Percentiles rank a stretch among this genome's conserved stretches.
Evolutionary conservation across 2,888 invertebrate genomes (phyloP).

Genomic region (Coelinius sp.): DNA sequence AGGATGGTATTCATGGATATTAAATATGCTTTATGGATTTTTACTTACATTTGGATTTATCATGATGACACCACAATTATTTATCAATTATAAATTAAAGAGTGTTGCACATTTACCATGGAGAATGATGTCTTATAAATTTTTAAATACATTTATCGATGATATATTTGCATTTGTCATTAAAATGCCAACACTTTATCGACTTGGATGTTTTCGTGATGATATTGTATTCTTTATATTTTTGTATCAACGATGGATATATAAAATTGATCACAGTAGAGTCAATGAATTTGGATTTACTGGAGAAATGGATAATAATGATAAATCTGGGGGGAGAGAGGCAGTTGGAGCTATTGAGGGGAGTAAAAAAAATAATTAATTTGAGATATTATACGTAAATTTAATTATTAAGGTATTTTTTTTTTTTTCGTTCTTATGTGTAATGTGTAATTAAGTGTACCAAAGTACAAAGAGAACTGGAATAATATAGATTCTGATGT

Average conservation of each 20-base stretch:
- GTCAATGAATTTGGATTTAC: constrained; percentile 99
- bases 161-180: constrained; percentile 99
- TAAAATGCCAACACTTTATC: constrained; percentile 99
- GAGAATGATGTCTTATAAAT: constrained; percentile 99
- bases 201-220: constrained; percentile 98
- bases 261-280: constrained; percentile 94
- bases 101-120: constrained; percentile 99
- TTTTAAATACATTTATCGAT: constrained; percentile 99
- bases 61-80: constrained; percentile 99
- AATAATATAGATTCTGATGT: neutral
- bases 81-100: constrained; percentile 99
- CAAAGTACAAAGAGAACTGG: constrained; percentile 34
- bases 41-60: constrained; percentile 98
- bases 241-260: constrained; percentile 98
- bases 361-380: constrained; percentile 61
- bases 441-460: constrained; percentile 20
- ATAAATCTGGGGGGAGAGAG: constrained; percentile 19
- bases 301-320: constrained; percentile 81
- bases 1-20: constrained; percentile 98
- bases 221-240: constrained; percentile 99
- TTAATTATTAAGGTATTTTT: neutral
- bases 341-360: constrained; percentile 38
- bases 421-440: neutral
- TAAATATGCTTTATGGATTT: constrained; percentile 98
- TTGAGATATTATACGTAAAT: neutral